Evolutionary conservation across 2,888 invertebrate genomes (phyloP).

Genomic region (Drosophila subquinaria): DNA sequence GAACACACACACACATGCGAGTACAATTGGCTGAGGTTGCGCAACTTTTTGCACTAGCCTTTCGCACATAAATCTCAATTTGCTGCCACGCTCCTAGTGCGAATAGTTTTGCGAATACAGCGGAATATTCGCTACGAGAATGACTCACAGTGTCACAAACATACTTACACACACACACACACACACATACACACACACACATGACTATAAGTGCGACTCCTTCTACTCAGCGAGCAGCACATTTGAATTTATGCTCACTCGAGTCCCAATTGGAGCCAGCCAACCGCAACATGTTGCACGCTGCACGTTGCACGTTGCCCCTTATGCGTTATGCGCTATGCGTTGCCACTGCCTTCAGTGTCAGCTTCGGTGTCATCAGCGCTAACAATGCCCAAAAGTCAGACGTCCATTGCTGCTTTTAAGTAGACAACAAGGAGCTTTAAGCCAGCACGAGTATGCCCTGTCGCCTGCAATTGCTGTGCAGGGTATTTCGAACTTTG

Average conservation of each 20-base stretch:
- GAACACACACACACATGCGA: constrained; percentile 25
- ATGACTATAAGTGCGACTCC: constrained; percentile 49
- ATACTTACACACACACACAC: not conserved
- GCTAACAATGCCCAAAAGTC: constrained; percentile 57
- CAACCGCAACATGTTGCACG: constrained; percentile 78
- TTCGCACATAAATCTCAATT: constrained; percentile 78
- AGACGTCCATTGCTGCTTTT: constrained; percentile 26
- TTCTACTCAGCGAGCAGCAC: constrained; percentile 47
- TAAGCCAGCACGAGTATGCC: constrained; percentile 19
- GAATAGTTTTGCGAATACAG: constrained; percentile 68
- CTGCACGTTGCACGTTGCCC: constrained; percentile 30
- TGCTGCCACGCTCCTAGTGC: constrained; percentile 73
- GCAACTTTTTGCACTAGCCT: constrained; percentile 66
- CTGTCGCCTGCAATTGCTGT: not conserved
- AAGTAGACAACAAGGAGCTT: constrained; percentile 20
- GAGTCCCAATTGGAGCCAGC: constrained; percentile 74
- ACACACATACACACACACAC: not conserved
- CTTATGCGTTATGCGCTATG: constrained; percentile 37
- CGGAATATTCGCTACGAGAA: constrained; percentile 32
- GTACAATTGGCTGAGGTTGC: constrained; percentile 70
- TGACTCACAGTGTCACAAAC: constrained; percentile 39
- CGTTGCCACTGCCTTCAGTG: constrained; percentile 7
- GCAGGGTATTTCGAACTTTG: constrained; percentile 7
- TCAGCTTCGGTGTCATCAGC: constrained; percentile 31
- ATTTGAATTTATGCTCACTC: constrained; percentile 79